Base-by-base conservation (phyloP, 2,888 invertebrate species). In the Tipula lateralis region DNA sequence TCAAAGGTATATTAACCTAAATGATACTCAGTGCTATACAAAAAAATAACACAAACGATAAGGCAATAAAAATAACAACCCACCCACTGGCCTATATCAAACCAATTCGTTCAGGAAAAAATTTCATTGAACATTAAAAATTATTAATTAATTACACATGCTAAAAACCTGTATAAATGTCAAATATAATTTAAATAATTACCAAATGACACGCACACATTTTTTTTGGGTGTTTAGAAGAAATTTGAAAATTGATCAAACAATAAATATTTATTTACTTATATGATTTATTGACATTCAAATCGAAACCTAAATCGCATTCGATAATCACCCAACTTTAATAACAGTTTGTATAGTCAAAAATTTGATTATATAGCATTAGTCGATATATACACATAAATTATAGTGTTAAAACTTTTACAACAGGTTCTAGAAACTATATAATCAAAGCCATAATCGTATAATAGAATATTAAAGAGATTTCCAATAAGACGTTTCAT, bases 151-250 rank as follows among this genome's bases (percentile, higher is more conserved):
- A 66, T 66, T 66, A 66, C 66, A 66, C 66, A 66, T 66, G 66
- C 66, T 66, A 66, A 66, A 66, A 66, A 66, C 66, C 66, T 66
- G 66, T 66, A 66, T 66, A 66, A 66, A 66, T 66, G 66, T 66
- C 66, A 66, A 66, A 66, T 66, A 24, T 24, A 24, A 66, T 66
- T 66, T 66, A 24, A 66, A 19, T 66, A 66, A 66, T 66, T 66
- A 9, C n/a, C 9, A 24, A 19, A 19, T 66, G 24, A 24, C 66
- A 66, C 66, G 66, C 66, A 66, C 13, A 66, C 12, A 66, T 19
- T 13, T 50, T 50, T n/a, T 66, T 66, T n/a, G n/a, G 12, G 66
- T 24, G 24, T 24, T 66, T 66, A 24, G 7, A 24, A 66, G 12
- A 66, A 19, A 24, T 24, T 66, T 4, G 19, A 19, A 66, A 66